A percentile compares a stretch with the other conserved stretches of the same genome.
Evolutionary conservation across 30 jellyfish, hydroid and myxozoan species (phyloP).

Genomic region (Aurelia aurita complex sp. Pacific): DNA sequence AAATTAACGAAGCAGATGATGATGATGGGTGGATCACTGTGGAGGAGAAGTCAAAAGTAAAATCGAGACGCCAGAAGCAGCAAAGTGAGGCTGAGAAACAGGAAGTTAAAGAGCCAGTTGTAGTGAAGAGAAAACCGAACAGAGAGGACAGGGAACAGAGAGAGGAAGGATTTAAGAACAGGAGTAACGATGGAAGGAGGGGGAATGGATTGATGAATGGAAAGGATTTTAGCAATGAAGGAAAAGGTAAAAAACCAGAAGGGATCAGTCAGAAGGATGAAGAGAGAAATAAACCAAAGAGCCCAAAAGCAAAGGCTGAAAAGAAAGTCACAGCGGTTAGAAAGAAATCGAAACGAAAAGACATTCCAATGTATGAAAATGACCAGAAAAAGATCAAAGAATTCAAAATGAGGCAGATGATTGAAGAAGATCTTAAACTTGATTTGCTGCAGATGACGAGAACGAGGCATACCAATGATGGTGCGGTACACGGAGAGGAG

Average conservation of each 20-base stretch:
- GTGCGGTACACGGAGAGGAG: not conserved
- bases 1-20: not conserved
- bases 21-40: conserved; percentile 58
- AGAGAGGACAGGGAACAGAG: too few species aligned
- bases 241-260: too few species aligned
- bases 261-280: too few species aligned
- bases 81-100: too few species aligned
- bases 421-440: conserved; percentile 56
- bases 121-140: too few species aligned
- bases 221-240: too few species aligned
- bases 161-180: too few species aligned
- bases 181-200: too few species aligned
- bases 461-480: conserved; percentile 19
- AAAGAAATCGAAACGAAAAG: conserved; percentile 48
- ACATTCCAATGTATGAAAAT: conserved; percentile 49
- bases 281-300: not conserved
- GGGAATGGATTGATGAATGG: too few species aligned
- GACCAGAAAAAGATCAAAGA: conserved; percentile 62
- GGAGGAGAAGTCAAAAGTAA: conserved; percentile 18
- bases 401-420: conserved; percentile 60
- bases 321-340: not conserved
- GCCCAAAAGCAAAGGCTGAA: not conserved
- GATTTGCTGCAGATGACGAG: conserved; percentile 53
- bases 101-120: too few species aligned
- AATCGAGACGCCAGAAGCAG: not conserved